Base-by-base conservation (phyloP, 92 coral and sea anemone genomes). In the Phenganax marumi region DNA sequence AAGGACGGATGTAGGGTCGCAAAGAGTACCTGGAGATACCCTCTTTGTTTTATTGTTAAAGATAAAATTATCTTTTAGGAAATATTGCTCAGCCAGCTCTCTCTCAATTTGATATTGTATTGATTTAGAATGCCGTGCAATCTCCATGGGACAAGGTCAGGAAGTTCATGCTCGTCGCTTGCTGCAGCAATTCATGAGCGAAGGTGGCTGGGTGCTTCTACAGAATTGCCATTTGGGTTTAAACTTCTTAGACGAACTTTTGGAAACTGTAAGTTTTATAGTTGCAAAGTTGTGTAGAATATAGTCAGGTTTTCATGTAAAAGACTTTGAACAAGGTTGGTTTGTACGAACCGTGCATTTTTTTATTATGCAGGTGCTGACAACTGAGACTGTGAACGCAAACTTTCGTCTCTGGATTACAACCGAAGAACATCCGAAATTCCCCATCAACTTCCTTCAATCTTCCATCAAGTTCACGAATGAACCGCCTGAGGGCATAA, bases 141-240 rank as follows among this genome's bases (percentile, higher is more conserved):
- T 95, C 48, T 95, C 98, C 63, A 95, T 95, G 98, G 98, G 98
- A 56, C 98, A 95, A 89, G 98, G 98, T 11, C 98, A 95, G 86
- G 98, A 95, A 79, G 97, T 95, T 23, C 98, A 95, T 82, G 98
- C 98, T 14, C 95, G 98, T 66, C 90, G 97, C 55, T 86, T 95
- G 21, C 85, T 95, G 65, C 88, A 87, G 68, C 97, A 92, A 83
- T 95, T 95, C 72, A 95, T 95, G 98, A 81, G 88, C 87, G 97
- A 92, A 85, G 98, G 98, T 87, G 98, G 98, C 89, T 95, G 98
- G 98, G 98, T 95, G 22, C 91, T 95, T 61, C 85, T 95, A 52
- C 98, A 95, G 79, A 95, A 95, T 85, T 95, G 98, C 81, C 98
- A 95, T 85, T 79, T 95, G 89, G 98, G 98, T 11, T 87, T 95